Conservation (phyloP, 2,113 vertebrate species). For the Campylomormyrus numenius region DNA sequence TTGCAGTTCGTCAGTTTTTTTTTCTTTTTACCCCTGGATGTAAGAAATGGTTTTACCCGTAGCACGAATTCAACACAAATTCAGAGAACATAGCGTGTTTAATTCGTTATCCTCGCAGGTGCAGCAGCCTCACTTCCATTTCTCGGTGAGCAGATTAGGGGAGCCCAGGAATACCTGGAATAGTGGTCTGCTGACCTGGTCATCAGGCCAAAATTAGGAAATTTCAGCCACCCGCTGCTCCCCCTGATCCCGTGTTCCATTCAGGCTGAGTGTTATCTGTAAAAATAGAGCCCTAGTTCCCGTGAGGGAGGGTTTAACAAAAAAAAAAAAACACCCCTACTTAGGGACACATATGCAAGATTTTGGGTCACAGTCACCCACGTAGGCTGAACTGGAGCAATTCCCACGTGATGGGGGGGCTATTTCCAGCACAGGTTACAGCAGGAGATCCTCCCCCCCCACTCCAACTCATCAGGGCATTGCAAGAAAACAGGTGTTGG, state of each 20-base stretch:
- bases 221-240: not conserved
- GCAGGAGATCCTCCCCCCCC: not conserved
- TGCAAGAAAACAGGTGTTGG: not conserved
- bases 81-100: not conserved
- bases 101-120: not conserved
- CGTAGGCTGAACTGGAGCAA: not conserved
- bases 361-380: not conserved
- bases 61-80: not conserved
- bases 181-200: constrained; percentile 3
- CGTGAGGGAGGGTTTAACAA: not conserved
- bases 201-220: constrained; percentile 8
- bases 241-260: not conserved
- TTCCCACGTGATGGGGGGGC: not conserved
- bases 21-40: not conserved
- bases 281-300: constrained; percentile 5
- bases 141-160: not conserved
- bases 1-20: not conserved
- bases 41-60: not conserved
- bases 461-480: not conserved
- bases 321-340: constrained; percentile 2
- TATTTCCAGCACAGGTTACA: not conserved
- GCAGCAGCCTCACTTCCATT: not conserved
- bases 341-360: not conserved
- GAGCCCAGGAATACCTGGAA: not conserved
- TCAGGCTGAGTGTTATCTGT: not conserved